phyloP scores from a whole-genome alignment of 1,140 invertebrate species.

The Hesperophylax magnus region DNA sequence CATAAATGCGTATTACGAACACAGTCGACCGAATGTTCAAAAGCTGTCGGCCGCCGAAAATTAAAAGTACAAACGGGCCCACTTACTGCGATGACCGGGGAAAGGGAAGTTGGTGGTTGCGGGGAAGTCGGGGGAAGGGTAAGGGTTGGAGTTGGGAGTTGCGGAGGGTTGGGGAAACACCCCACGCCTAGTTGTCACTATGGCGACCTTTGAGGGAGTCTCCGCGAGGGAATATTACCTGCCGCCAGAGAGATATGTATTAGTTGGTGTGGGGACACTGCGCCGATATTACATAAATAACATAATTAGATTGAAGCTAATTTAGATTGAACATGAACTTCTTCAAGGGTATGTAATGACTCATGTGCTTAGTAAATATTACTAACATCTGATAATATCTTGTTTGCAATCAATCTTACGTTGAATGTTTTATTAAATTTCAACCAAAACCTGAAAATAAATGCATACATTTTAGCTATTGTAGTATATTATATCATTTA shows the following conservation, averaged over 20 bases:
- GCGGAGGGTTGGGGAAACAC: not conserved
- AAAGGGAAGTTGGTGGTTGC: not conserved
- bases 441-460: no score
- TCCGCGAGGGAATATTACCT: conserved; percentile 53
- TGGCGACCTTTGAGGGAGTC: conserved; percentile 57
- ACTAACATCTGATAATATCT: no score
- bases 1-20: conserved; percentile 34
- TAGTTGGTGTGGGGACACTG: conserved; percentile 7
- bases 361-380: no score
- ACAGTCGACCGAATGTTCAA: conserved; percentile 32
- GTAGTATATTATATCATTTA: no score
- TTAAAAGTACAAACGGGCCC: conserved; percentile 54
- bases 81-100: conserved; percentile 39
- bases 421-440: no score
- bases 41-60: conserved; percentile 46
- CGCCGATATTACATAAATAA: conserved; percentile 8
- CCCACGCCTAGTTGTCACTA: conserved; percentile 54
- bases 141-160: not conserved
- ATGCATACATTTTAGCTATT: no score
- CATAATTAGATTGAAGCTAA: conserved; percentile 2
- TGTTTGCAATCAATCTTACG: no score
- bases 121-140: not conserved
- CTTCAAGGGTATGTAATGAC: no score
- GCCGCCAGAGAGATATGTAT: conserved; percentile 37
- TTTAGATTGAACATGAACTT: no score